phyloP scores from a whole-genome alignment of 23 tunicate species.

The Halocynthia aurantium region DNA sequence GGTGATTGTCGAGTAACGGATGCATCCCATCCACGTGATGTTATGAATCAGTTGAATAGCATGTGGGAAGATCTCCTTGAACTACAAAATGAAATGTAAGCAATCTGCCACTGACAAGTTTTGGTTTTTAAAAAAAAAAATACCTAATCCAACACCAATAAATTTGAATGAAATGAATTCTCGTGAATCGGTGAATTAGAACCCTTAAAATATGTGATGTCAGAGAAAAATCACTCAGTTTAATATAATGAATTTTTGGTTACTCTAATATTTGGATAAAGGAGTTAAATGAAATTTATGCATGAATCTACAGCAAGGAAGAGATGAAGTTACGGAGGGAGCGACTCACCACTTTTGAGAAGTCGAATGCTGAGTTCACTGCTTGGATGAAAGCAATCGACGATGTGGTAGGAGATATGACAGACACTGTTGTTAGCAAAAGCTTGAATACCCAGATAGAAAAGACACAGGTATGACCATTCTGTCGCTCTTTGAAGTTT shows the following conservation, averaged over 20 bases:
- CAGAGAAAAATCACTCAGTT: neutral
- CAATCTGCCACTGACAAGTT: too few species aligned
- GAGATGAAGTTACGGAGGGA: neutral
- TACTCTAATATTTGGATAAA: neutral
- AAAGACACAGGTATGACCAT: slow-evolving; percentile 11
- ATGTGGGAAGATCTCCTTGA: slow-evolving; percentile 21
- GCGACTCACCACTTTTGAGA: slow-evolving; percentile 13
- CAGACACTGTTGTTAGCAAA: slow-evolving; percentile 12
- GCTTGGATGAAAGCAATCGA: slow-evolving; percentile 23
- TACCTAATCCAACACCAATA: too few species aligned
- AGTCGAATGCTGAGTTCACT: slow-evolving; percentile 13
- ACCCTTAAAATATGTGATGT: too few species aligned
- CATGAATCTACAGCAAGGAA: slow-evolving; percentile 4
- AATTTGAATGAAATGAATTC: too few species aligned
- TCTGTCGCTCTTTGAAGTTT: neutral
- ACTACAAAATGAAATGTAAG: slow-evolving; percentile 15
- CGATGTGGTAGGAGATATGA: slow-evolving; percentile 27
- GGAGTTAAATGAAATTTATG: too few species aligned
- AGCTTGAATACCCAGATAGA: slow-evolving; percentile 9
- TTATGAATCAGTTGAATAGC: neutral
- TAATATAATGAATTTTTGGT: neutral
- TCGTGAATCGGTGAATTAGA: too few species aligned
- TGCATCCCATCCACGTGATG: slow-evolving; percentile 13
- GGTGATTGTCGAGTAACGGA: slow-evolving; percentile 20
- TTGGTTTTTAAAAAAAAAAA: too few species aligned